These are phyloP conservation scores for Recurvirostra avosetta DNA, from an alignment of 2,113 vertebrate genomes.

Conservation along the genomic window DNA sequence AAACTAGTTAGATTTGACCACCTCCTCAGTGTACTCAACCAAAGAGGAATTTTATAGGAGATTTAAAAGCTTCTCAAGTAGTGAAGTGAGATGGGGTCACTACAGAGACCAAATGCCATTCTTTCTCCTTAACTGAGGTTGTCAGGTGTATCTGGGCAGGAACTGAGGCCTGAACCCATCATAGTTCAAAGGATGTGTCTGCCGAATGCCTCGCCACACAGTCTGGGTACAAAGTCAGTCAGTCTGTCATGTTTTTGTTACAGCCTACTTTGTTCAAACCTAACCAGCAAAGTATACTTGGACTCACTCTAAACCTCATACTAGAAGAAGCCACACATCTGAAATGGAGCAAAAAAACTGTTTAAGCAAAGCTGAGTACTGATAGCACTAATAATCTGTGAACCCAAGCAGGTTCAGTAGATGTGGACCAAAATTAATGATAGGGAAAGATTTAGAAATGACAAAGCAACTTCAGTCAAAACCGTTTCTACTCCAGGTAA, in stretches of 20 bases:
- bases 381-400: background rate
- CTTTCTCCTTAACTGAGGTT: background rate
- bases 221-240: background rate
- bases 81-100: background rate
- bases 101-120: background rate
- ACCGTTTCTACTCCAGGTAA: background rate
- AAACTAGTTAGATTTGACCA: background rate
- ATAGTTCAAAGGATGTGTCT: background rate
- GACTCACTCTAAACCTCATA: background rate
- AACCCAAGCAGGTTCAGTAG: background rate
- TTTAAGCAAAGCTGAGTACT: background rate
- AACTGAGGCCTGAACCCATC: background rate
- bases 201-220: background rate
- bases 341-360: background rate
- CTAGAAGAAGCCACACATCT: background rate
- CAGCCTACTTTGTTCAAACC: background rate
- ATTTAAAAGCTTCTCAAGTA: background rate
- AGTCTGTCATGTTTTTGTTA: background rate
- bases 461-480: background rate
- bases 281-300: background rate
- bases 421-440: background rate
- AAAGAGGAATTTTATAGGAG: background rate
- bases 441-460: background rate
- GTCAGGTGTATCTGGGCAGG: accelerated
- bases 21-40: background rate